Percentiles rank a stretch among this genome's conserved stretches.
phyloP scores from a whole-genome alignment of 1,140 invertebrate genomes.

The Drusus annulatus region DNA sequence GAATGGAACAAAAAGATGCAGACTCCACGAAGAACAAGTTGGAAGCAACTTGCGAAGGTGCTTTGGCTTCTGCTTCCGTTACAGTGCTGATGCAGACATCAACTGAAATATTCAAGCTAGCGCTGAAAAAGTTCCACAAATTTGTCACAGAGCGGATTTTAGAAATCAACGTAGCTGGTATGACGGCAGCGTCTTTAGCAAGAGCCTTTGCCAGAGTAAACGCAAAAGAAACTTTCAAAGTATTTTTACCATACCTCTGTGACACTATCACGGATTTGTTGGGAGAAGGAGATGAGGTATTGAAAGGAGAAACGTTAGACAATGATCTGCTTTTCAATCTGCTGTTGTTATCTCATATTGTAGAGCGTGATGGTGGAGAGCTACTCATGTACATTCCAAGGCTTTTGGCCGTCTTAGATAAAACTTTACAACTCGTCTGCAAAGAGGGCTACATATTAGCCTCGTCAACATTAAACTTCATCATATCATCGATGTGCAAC shows the following conservation, averaged over 20 bases:
- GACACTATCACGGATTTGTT: conserved; percentile 73
- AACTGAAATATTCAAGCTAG: conserved; percentile 75
- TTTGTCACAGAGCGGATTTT: conserved; percentile 84
- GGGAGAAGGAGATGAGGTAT: conserved; percentile 71
- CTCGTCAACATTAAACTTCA: conserved; percentile 66
- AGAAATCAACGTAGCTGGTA: conserved; percentile 87
- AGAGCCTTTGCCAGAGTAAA: conserved; percentile 80
- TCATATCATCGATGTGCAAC: conserved; percentile 63
- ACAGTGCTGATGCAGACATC: conserved; percentile 75
- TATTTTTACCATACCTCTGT: conserved; percentile 82
- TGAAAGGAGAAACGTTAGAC: conserved; percentile 82
- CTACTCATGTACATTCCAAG: conserved; percentile 76
- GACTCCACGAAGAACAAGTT: conserved; percentile 76
- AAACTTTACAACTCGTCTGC: conserved; percentile 76
- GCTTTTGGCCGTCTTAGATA: conserved; percentile 75
- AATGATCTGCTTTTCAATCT: conserved; percentile 86
- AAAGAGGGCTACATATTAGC: conserved; percentile 75
- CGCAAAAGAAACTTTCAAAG: conserved; percentile 77
- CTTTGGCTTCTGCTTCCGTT: conserved; percentile 78
- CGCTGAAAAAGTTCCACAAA: conserved; percentile 80
- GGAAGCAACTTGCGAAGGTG: conserved; percentile 80
- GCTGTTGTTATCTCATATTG: conserved; percentile 81
- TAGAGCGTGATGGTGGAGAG: conserved; percentile 75
- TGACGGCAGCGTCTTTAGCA: conserved; percentile 80
- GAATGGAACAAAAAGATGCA: conserved; percentile 76